Conservation (phyloP, 64 coral and sea anemone species). For the Pachyseris speciosa region DNA sequence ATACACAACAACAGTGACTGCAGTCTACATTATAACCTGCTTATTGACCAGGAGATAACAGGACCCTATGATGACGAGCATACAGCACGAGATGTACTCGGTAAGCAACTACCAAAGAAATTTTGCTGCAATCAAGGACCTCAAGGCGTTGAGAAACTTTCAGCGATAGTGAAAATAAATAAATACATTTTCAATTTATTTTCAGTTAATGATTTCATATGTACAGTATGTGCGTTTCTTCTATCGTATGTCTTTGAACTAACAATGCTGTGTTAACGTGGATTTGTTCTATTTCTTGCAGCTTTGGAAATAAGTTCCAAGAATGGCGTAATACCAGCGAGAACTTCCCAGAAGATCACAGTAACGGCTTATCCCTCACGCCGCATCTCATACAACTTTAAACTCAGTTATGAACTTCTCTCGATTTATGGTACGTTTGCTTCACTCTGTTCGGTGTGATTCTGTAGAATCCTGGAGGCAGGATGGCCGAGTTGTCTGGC, state of each 20-base stretch:
- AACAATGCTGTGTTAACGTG: not conserved
- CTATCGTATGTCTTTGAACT: no score
- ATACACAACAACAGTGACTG: conserved; percentile 92
- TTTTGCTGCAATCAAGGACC: not conserved
- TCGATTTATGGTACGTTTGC: conserved; percentile 58
- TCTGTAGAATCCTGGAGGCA: no score
- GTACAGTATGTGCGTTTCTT: no score
- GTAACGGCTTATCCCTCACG: conserved; percentile 78
- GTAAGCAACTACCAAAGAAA: conserved; percentile 6
- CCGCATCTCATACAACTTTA: conserved; percentile 72
- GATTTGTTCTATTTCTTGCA: not conserved
- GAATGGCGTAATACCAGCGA: conserved; percentile 82
- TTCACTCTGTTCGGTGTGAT: not conserved
- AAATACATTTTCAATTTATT: no score
- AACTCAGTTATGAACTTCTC: conserved; percentile 79
- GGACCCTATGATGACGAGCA: conserved; percentile 91
- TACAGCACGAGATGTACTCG: conserved; percentile 75
- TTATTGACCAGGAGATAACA: conserved; percentile 76
- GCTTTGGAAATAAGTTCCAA: conserved; percentile 66
- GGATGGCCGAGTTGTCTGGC: no score
- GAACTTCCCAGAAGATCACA: conserved; percentile 87
- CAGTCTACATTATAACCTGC: conserved; percentile 81
- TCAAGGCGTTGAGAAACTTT: not conserved
- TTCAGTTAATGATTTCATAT: no score
- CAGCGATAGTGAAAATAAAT: not conserved